These are phyloP conservation scores for Gari tellinella DNA, from an alignment of 2,888 invertebrate species.

Conservation along the genomic window DNA sequence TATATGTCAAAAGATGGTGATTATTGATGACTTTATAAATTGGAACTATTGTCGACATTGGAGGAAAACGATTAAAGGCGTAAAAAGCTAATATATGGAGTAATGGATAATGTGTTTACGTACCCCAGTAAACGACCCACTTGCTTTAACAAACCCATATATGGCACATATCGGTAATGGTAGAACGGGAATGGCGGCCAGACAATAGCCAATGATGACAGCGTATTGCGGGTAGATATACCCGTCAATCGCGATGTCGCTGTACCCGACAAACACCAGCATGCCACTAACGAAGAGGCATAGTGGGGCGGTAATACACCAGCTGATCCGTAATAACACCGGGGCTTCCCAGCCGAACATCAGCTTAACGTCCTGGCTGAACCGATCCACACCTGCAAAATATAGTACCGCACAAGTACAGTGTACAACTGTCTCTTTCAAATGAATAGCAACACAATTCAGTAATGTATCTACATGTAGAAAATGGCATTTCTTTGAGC, in stretches of 20 bases:
- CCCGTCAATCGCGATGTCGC: slow-evolving; percentile 35
- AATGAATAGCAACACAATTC: no score
- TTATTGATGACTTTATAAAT: no score
- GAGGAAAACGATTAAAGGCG: no score
- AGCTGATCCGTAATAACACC: slow-evolving; percentile 40
- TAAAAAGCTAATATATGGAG: no score
- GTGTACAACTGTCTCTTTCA: no score
- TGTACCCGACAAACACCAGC: slow-evolving; percentile 26
- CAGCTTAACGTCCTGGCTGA: slow-evolving; percentile 52
- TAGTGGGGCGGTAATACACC: slow-evolving; percentile 51
- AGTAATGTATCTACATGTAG: no score
- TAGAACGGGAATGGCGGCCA: slow-evolving; percentile 37
- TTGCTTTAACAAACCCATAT: slow-evolving; percentile 7
- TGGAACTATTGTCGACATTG: no score
- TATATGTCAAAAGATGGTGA: no score
- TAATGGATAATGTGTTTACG: no score
- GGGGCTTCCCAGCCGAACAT: slow-evolving; percentile 55
- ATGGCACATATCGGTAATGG: slow-evolving; percentile 43
- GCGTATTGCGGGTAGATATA: slow-evolving; percentile 36
- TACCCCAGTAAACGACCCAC: slow-evolving; percentile 36
- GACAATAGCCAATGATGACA: slow-evolving; percentile 28
- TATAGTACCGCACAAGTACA: no score
- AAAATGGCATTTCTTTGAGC: no score
- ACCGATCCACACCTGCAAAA: slow-evolving; percentile 52
- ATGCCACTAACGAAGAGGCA: slow-evolving; percentile 34